A percentile compares a stretch with the other conserved stretches of the same genome.
Conservation (phyloP, 2,113 vertebrate genomes). For the Galbula dea region DNA sequence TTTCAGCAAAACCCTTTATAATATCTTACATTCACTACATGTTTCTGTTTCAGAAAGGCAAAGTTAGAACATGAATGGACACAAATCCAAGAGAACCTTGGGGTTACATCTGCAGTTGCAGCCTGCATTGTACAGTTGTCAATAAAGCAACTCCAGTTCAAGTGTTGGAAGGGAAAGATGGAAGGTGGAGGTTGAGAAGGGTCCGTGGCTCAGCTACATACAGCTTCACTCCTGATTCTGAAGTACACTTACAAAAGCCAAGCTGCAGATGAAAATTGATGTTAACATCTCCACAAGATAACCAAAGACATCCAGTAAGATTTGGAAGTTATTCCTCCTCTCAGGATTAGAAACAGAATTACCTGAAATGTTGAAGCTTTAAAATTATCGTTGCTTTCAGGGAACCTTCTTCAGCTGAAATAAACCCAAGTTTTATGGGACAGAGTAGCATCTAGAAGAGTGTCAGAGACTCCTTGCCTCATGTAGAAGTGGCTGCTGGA, state of each 20-base stretch:
- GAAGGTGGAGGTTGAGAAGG: not conserved
- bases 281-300: not conserved
- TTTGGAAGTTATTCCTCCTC: not conserved
- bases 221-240: rapidly evolving
- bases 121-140: not conserved
- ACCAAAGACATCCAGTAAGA: not conserved
- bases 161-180: not conserved
- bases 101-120: not conserved
- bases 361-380: not conserved
- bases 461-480: not conserved
- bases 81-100: rapidly evolving
- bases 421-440: not conserved
- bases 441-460: not conserved
- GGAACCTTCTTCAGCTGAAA: not conserved
- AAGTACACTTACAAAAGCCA: not conserved
- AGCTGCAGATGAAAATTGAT: not conserved
- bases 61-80: not conserved
- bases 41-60: constrained; percentile 40
- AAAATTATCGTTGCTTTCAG: not conserved
- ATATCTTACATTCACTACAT: not conserved
- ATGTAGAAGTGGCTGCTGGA: not conserved
- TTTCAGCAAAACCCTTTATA: not conserved
- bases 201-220: not conserved
- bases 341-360: not conserved
- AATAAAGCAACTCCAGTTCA: not conserved